These are phyloP conservation scores for Muntiacus muntjak DNA, from an alignment of 2,113 vertebrate genomes.

Conservation along the genomic window DNA sequence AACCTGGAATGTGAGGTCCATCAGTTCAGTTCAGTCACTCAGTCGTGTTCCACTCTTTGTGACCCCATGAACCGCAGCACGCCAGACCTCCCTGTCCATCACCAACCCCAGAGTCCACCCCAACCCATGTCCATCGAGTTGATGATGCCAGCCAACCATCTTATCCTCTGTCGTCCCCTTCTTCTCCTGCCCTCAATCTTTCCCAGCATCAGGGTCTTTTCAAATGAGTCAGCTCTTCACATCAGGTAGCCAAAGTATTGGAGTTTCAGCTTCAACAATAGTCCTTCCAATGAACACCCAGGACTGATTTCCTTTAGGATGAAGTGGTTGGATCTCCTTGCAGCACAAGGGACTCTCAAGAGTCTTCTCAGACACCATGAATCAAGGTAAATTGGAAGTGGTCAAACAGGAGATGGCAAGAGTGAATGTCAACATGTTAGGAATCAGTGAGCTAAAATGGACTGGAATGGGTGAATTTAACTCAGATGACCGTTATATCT, in stretches of 20 bases:
- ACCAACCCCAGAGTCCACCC: neutral
- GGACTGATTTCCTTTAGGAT: no score
- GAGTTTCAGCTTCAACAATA: no score
- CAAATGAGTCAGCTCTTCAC: neutral
- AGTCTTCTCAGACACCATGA: neutral
- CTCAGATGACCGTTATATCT: neutral
- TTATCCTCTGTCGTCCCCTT: neutral
- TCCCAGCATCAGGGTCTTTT: neutral
- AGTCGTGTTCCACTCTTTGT: fast-evolving
- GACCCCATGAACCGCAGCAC: neutral
- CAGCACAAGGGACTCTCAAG: neutral
- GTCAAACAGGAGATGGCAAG: neutral
- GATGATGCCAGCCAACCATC: neutral
- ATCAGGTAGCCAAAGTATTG: no score
- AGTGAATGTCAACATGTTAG: neutral
- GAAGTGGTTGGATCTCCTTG: neutral
- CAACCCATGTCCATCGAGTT: neutral
- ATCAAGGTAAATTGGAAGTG: neutral
- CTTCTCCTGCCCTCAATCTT: neutral
- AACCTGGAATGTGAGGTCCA: neutral
- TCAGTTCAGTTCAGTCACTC: neutral
- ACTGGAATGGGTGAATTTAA: neutral
- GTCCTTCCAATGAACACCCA: no score
- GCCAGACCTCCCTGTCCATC: neutral
- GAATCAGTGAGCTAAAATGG: neutral